Base-by-base conservation (phyloP, 2,113 vertebrate genomes). In the Suricata suricatta region DNA sequence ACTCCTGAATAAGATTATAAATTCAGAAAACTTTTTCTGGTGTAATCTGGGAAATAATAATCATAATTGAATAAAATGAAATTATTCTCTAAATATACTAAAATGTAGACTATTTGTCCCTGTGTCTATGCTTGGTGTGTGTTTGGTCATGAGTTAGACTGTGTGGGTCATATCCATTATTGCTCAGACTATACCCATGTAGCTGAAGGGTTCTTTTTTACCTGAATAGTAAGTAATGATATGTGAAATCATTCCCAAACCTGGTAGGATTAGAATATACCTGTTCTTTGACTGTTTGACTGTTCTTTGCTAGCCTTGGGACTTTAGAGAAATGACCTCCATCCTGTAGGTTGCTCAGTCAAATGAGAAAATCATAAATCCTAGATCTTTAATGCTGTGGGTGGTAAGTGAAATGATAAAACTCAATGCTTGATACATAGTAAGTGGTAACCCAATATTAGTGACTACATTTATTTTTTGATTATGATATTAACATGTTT, bases 21-120 rank as follows among this genome's bases (percentile, higher is more conserved):
- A 76, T 92, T 95, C 50, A 96, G 47, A 66, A 95, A 96, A 85
- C 29, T 54, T 44, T 97, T 97, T 95, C 35, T 88, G 44, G 14
- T 64, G 35, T 85, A 93, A 64, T 80, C 72, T 95, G 47, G 35
- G 54, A 83, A 50, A 90, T 54, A 83, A 63, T 77, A 63, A 54
- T 12, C 72, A 79, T 50, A 97, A 95, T 80, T 95, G 16, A 95
- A 64, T 81, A 47, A 71, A 92, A 82, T 94, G 52, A 95, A 92
- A 92, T 74, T 77, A 9, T 29, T 80, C 25, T 97, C 76, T 84
- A 88, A 79, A 66, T 90, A 10, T 33, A 66, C 89, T 64, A 72
- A 93, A 96, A 77, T 74, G 13, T 82, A 41, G 8, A 64, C 11
- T 33, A 29, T 57, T 69, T 74, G 7, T 27, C 1, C 9, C 38